Base-by-base conservation (phyloP, 2,888 invertebrate species). In the Nephrocerus scutellatus region DNA sequence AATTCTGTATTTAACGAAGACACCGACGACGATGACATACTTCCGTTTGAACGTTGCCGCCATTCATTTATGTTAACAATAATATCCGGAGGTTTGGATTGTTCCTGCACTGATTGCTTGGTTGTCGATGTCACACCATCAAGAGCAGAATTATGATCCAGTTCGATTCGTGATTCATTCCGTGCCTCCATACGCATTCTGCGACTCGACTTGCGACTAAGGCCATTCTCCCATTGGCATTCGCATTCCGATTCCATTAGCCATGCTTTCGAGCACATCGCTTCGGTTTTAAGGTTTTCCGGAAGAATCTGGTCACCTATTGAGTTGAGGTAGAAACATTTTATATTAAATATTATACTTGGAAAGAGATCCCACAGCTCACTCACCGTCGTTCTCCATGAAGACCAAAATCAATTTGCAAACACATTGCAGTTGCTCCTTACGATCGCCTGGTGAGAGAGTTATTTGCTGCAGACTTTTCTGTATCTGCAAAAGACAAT, bases 211-310 rank as follows among this genome's bases (percentile, higher is more conserved):
- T 63, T 60, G 6, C 62, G 62, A 41, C 56, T 60, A 21, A 58
- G 49, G 50, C 57, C 56, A 16, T 48, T 56, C 25, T 74, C 76
- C 75, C 79, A 81, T 6, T 74, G 71, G 55, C 83, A 83, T n/a
- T 69, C 53, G 50, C 83, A 84, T 21, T 73, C 72, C 1, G 68
- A 62, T 14, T 77, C 70, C 31, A 58, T 66, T 10, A 69, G 64
- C 83, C 82, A 83, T 6, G 74, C 68, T 35, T 70, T 70, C 0
- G 70, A 59, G 49, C 77, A 81, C 28, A 76, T 74, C 3, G 63
- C 65, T 50, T 80, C 80, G 0, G 74, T 74, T 38, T 72, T 68
- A 1, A 74, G 66, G 6, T 75, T 74, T 3, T 72, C 72, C 38
- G 72, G 72, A 39, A 51, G 45, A 36, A 50, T 49, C 44, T 50